phyloP scores from a whole-genome alignment of 2,113 vertebrate species.

The Crotalus tigris region DNA sequence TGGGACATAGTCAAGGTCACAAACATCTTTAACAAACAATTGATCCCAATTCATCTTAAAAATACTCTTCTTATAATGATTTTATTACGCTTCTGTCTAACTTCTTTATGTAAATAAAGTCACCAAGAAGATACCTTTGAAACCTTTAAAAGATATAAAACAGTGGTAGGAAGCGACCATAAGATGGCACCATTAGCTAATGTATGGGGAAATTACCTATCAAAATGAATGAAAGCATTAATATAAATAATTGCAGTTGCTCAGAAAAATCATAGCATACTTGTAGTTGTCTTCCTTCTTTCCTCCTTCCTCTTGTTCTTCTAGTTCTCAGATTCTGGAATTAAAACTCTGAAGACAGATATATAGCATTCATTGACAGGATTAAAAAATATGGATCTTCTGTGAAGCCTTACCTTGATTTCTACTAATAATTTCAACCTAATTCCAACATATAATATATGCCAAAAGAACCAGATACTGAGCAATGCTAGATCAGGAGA shows the following conservation, averaged over 20 bases:
- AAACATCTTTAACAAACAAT: background rate
- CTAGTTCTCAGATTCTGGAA: background rate
- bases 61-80: background rate
- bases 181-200: conserved; percentile 71
- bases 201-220: conserved; percentile 44
- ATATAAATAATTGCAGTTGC: background rate
- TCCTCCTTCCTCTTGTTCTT: background rate
- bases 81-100: background rate
- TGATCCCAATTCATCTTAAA: background rate
- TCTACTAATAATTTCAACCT: background rate
- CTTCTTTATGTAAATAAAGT: background rate
- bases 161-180: conserved; percentile 52
- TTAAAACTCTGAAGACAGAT: background rate
- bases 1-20: background rate
- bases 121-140: background rate
- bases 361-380: background rate
- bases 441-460: background rate
- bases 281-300: background rate
- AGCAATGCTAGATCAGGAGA: background rate
- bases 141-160: background rate
- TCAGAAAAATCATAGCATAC: background rate
- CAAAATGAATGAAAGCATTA: background rate
- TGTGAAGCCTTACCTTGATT: background rate
- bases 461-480: background rate
- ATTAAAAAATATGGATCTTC: background rate